phyloP scores from a whole-genome alignment of 2,113 vertebrate genomes.

The Sinocyclocheilus anophthalmus region DNA sequence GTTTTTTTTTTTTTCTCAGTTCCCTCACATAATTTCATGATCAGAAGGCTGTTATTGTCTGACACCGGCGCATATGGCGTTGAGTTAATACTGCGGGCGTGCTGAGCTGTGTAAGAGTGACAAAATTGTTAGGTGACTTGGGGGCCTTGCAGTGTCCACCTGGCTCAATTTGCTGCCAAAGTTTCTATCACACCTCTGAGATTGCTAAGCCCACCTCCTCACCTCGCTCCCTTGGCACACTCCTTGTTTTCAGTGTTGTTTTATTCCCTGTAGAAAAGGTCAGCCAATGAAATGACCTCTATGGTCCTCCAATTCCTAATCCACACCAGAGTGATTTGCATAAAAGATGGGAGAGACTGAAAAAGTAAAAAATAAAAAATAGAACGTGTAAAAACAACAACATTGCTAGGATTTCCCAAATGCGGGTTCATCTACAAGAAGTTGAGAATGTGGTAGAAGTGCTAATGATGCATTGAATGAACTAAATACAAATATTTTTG shows the following conservation, averaged over 20 bases:
- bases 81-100: conserved; percentile 22
- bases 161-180: conserved; percentile 57
- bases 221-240: conserved; percentile 50
- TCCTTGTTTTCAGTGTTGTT: conserved; percentile 48
- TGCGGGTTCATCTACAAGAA: not conserved
- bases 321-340: conserved; percentile 43
- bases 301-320: conserved; percentile 41
- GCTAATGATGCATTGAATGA: not conserved
- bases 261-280: conserved; percentile 40
- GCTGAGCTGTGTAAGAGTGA: conserved; percentile 20
- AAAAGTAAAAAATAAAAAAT: not conserved
- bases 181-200: conserved; percentile 59
- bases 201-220: conserved; percentile 49
- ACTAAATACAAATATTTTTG: not conserved
- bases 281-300: conserved; percentile 58
- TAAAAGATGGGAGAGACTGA: conserved; percentile 21
- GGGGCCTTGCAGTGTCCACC: conserved; percentile 48
- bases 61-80: conserved; percentile 10
- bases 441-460: not conserved
- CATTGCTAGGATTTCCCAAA: not conserved
- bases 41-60: conserved; percentile 29
- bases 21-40: conserved; percentile 11
- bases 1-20: not conserved
- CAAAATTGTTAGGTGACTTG: conserved; percentile 50
- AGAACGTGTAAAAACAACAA: not conserved